Conservation (phyloP, 1,140 invertebrate species). For the Melitaea cinxia region DNA sequence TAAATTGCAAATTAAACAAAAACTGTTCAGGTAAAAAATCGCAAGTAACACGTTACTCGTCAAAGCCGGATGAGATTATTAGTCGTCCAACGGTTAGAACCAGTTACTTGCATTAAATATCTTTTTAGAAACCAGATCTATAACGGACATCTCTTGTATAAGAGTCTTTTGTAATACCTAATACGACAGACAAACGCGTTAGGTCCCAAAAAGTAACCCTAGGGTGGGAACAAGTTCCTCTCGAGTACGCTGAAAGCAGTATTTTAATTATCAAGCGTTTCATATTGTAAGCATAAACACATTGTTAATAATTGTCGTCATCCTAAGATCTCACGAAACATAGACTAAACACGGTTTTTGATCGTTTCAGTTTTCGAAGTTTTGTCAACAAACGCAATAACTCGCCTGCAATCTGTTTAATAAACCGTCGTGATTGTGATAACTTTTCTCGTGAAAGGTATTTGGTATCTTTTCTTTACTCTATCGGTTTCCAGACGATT, state of each 20-base stretch:
- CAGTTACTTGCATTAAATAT: constrained; percentile 25
- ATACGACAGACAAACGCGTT: background rate
- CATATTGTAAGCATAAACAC: constrained; percentile 37
- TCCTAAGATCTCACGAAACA: constrained; percentile 47
- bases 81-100: constrained; percentile 7
- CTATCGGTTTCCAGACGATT: too few relatives aligned
- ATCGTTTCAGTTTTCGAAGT: constrained; percentile 40
- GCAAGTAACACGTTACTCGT: constrained; percentile 22
- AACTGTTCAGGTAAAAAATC: constrained; percentile 30
- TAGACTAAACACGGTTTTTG: constrained; percentile 55
- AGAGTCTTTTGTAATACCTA: constrained; percentile 7
- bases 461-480: background rate
- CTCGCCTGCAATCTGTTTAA: background rate
- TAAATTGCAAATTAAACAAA: constrained; percentile 21
- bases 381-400: constrained; percentile 33
- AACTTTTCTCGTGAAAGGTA: background rate
- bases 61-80: constrained; percentile 30
- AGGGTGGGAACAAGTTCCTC: constrained; percentile 33
- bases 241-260: too few relatives aligned
- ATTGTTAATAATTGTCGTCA: constrained; percentile 42
- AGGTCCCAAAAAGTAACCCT: constrained; percentile 26
- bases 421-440: background rate
- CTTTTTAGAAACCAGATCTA: constrained; percentile 33
- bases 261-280: background rate
- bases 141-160: constrained; percentile 33